Evolutionary conservation across 2,888 invertebrate genomes (phyloP).

Genomic region (Corythucha ciliata): DNA sequence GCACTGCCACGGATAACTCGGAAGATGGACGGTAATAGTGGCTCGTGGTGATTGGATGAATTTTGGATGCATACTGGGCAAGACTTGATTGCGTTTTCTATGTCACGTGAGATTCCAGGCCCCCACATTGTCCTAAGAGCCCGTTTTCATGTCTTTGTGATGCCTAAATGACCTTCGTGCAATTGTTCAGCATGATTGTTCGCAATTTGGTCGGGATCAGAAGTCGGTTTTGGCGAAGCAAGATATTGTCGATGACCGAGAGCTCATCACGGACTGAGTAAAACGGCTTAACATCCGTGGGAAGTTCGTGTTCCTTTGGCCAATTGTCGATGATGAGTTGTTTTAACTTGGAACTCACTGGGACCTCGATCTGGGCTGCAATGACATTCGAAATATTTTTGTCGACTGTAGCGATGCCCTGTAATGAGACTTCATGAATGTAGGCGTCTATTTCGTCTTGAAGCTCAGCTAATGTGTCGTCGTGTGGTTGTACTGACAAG

Average conservation of each 20-base stretch:
- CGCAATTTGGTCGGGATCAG: not conserved
- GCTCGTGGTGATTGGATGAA: slow-evolving; percentile 13
- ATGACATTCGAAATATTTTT: slow-evolving; percentile 1
- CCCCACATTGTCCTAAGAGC: slow-evolving; percentile 17
- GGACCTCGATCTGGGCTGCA: not conserved
- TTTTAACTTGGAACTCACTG: slow-evolving; percentile 1
- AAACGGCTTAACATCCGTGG: slow-evolving; percentile 1
- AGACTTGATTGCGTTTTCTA: slow-evolving; percentile 10
- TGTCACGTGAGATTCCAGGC: slow-evolving; percentile 18
- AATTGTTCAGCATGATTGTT: slow-evolving; percentile 1
- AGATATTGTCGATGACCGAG: slow-evolving; percentile 1
- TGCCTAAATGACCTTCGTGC: slow-evolving; percentile 16
- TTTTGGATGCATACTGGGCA: slow-evolving; percentile 16
- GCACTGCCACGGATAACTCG: slow-evolving; percentile 17
- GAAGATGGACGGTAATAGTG: slow-evolving; percentile 14
- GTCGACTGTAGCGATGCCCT: slow-evolving; percentile 1
- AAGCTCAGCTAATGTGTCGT: not conserved
- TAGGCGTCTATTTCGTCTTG: not conserved
- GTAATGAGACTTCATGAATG: slow-evolving; percentile 2
- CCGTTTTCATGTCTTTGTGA: slow-evolving; percentile 10
- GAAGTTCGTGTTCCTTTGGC: slow-evolving; percentile 1
- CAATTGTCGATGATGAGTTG: not conserved
- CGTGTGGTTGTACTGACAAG: not conserved
- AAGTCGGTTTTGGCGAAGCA: not conserved
- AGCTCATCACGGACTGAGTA: slow-evolving; percentile 7